phyloP scores from a whole-genome alignment of 2,797 vertebrate species.

The Sebastes ruberrimus region DNA sequence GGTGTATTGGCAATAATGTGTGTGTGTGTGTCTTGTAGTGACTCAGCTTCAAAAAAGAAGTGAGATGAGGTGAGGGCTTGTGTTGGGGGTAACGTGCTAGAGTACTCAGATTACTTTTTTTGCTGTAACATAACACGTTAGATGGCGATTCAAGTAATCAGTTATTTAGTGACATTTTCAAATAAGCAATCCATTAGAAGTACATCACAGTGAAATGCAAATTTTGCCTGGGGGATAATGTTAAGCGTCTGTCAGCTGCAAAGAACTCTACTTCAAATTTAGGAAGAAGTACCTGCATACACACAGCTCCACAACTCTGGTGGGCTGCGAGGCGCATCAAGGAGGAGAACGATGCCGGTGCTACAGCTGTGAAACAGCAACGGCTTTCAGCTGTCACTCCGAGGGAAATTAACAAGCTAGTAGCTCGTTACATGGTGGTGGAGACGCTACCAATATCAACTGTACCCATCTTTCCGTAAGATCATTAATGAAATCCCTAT shows the following conservation, averaged over 20 bases:
- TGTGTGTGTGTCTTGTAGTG: slow-evolving; percentile 1
- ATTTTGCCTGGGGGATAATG: neutral
- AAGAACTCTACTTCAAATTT: neutral
- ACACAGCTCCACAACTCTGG: neutral
- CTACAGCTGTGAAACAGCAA: too few species aligned
- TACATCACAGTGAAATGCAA: neutral
- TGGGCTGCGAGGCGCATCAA: too few species aligned
- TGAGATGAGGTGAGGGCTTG: neutral
- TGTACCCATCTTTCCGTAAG: neutral
- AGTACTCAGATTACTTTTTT: neutral
- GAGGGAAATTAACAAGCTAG: neutral
- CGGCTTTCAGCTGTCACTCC: too few species aligned
- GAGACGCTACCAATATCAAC: neutral
- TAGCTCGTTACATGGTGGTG: neutral
- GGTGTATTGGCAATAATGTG: neutral
- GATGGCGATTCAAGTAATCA: neutral
- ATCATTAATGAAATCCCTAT: neutral
- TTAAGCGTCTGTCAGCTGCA: neutral
- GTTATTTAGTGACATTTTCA: neutral
- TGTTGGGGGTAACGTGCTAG: neutral
- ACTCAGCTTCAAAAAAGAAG: slow-evolving; percentile 34
- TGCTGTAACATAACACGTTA: neutral
- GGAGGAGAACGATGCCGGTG: neutral
- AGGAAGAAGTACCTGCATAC: neutral
- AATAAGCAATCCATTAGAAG: neutral